Evolutionary conservation across 2,797 vertebrate genomes (phyloP).

Genomic region (Anas georgica): DNA sequence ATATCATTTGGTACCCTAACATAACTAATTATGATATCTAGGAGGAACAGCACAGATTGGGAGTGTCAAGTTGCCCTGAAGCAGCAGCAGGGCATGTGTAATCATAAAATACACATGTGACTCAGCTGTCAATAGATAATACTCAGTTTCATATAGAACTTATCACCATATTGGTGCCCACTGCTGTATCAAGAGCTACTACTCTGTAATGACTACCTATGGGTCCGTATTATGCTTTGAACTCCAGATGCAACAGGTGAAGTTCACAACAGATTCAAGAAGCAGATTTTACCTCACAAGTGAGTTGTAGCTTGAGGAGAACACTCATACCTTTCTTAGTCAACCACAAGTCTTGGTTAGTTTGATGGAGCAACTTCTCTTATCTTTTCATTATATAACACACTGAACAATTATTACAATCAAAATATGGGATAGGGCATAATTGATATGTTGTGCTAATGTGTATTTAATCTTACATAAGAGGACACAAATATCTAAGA

Average conservation of each 20-base stretch:
- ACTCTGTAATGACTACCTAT: neutral
- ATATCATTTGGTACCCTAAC: neutral
- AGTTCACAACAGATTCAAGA: neutral
- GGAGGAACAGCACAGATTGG: neutral
- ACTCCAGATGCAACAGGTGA: neutral
- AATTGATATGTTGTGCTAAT: neutral
- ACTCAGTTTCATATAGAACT: neutral
- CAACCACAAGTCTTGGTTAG: neutral
- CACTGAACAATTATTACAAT: neutral
- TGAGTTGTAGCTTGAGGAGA: neutral
- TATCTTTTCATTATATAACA: neutral
- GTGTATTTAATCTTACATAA: neutral
- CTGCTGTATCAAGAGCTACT: neutral
- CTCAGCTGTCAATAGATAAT: neutral
- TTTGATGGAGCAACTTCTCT: neutral
- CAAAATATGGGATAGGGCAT: neutral
- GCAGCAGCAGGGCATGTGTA: neutral
- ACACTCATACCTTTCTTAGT: neutral
- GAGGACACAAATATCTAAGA: neutral
- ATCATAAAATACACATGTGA: neutral
- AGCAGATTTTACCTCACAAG: neutral
- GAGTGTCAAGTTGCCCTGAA: neutral
- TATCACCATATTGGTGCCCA: neutral
- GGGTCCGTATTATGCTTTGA: neutral
- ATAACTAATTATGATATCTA: neutral